phyloP scores from a whole-genome alignment of 1,140 invertebrate species.

The Adoxophyes honmai region DNA sequence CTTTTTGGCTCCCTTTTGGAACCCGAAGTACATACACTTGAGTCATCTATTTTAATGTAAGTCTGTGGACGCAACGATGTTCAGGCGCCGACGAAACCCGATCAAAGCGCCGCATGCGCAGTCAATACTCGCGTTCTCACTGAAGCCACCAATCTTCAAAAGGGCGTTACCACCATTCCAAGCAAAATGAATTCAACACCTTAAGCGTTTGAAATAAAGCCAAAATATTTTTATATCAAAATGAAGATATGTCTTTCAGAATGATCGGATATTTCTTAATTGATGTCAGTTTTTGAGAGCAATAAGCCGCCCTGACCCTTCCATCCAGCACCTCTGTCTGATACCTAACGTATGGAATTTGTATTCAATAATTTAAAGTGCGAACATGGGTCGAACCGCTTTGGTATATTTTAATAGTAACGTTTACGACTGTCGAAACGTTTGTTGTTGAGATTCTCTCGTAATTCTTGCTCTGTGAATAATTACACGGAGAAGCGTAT shows the following conservation, averaged over 20 bases:
- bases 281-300: conserved; percentile 67
- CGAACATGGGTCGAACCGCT: conserved; percentile 23
- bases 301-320: conserved; percentile 55
- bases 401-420: background rate
- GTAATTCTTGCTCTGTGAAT: too few relatives aligned
- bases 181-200: too few relatives aligned
- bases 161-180: too few relatives aligned
- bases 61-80: background rate
- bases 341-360: conserved; percentile 65
- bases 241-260: background rate
- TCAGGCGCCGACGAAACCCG: background rate
- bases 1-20: too few relatives aligned
- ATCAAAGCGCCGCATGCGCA: conserved; percentile 9
- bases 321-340: conserved; percentile 51
- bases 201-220: too few relatives aligned
- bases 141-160: too few relatives aligned
- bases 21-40: too few relatives aligned
- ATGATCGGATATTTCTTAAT: conserved; percentile 32
- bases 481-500: too few relatives aligned
- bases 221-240: background rate
- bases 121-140: conserved; percentile 9
- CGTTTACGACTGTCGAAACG: too few relatives aligned
- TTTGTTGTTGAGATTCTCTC: too few relatives aligned
- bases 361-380: conserved; percentile 65
- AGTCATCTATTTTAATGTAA: too few relatives aligned